A percentile compares a stretch with the other conserved stretches of the same genome.
phyloP scores from a whole-genome alignment of 2,888 invertebrate species.

The Polyommatus iphigenia region DNA sequence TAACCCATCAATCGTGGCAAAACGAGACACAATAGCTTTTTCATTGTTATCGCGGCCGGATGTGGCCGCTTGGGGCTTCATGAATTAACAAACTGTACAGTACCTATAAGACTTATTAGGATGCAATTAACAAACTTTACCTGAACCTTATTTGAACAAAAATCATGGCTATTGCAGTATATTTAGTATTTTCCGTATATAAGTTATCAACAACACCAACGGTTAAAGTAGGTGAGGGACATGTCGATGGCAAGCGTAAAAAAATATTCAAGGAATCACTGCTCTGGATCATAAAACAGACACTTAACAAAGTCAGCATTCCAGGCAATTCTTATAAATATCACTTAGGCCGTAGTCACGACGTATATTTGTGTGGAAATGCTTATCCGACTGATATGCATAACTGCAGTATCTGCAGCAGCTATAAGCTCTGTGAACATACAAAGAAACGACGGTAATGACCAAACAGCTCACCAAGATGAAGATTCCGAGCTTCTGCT shows the following conservation, averaged over 20 bases:
- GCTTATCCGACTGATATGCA: neutral
- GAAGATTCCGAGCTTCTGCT: neutral
- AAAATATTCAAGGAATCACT: neutral
- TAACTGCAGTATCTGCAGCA: neutral
- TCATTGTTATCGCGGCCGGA: too few species aligned
- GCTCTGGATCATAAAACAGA: neutral
- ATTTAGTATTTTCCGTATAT: neutral
- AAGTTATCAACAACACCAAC: neutral
- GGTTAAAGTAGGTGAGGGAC: neutral
- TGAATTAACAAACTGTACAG: neutral
- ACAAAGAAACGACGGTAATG: neutral
- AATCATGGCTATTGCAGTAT: neutral
- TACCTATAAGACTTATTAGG: too few species aligned
- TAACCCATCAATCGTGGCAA: too few species aligned
- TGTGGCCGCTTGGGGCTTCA: too few species aligned
- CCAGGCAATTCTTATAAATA: neutral
- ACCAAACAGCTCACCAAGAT: neutral
- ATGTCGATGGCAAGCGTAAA: neutral
- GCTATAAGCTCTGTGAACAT: neutral
- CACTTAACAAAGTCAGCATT: neutral
- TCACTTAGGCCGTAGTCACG: neutral
- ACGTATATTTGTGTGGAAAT: neutral
- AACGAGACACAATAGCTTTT: too few species aligned
- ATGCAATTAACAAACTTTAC: too few species aligned
- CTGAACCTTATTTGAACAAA: neutral